Percentiles rank a stretch among this genome's conserved stretches.
phyloP scores from a whole-genome alignment of 2,888 invertebrate genomes.

The Netelia inedita region DNA sequence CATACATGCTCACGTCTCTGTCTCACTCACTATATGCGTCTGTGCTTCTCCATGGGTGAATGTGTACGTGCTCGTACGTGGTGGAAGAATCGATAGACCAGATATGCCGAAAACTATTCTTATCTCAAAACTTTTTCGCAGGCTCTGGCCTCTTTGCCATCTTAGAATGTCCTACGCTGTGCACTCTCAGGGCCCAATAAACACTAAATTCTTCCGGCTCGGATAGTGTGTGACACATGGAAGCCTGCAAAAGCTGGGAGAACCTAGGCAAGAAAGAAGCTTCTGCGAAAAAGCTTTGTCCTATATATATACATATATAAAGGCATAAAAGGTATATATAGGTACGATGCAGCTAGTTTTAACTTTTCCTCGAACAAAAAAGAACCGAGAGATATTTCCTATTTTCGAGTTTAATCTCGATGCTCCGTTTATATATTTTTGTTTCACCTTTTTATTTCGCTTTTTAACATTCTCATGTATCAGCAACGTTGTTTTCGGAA shows the following conservation, averaged over 20 bases:
- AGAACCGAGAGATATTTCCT: background rate
- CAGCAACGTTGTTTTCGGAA: too few relatives aligned
- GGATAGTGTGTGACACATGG: slow-evolving; percentile 46
- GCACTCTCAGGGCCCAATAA: slow-evolving; percentile 53
- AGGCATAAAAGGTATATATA: background rate
- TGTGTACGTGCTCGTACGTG: background rate
- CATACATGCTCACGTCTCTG: background rate
- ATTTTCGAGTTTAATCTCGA: slow-evolving; percentile 35
- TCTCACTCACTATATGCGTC: too few relatives aligned
- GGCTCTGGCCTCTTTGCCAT: slow-evolving; percentile 33
- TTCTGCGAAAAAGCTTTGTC: slow-evolving; percentile 27
- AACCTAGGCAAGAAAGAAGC: slow-evolving; percentile 35
- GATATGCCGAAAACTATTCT: slow-evolving; percentile 63
- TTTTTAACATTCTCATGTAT: too few relatives aligned
- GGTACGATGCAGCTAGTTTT: background rate
- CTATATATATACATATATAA: slow-evolving; percentile 1
- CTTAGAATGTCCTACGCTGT: background rate
- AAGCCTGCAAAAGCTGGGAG: slow-evolving; percentile 50
- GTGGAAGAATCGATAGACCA: slow-evolving; percentile 45
- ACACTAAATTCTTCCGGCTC: slow-evolving; percentile 57
- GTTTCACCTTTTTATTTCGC: background rate
- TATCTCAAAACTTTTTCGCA: slow-evolving; percentile 61
- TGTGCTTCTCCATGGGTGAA: background rate
- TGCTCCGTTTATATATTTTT: slow-evolving; percentile 2
- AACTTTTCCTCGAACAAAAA: background rate